Evolutionary conservation across 2,113 vertebrate genomes (phyloP), one percentile per base, ranked within the genome.

Genomic region (Girardinichthys multiradiatus): DNA sequence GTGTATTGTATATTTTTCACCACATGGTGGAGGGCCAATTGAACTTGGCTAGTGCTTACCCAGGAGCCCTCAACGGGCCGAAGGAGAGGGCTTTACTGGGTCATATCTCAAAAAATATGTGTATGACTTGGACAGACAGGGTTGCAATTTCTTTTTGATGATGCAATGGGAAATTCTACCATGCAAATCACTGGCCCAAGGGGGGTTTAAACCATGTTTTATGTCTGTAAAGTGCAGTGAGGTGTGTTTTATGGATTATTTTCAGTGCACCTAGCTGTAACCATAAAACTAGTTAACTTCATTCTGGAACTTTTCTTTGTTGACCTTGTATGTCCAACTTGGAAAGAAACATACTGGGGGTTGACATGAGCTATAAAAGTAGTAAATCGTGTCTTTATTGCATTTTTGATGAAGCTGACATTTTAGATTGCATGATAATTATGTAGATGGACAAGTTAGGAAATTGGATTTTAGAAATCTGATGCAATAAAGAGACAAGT

Each of bases 181-280:
- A 76, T 83, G 74, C 74, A 79, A 75, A 10, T 74, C 77, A 80
- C 27, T 66, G 61, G 74, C 81, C 79, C 66, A 21, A 31, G 59
- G 71, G 77, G 60, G 73, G 63, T 81, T 69, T 71, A 70, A 72
- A 54, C 31, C 51, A 45, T 70, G 72, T 71, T 81, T 83, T 79
- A 86, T 82, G 59, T 83, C 72, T 57, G 77, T 86, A 76, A 87
- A 86, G 13, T 68, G 71, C 77, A 86, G 51, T 37, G 74, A 76
- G 29, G 74, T 78, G 67, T 74, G 81, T 81, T 87, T 88, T 83
- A 90, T 87, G 72, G 54, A 57, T 80, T 87, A 76, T 80, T 83
- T 84, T 81, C 30, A 51, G 72, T 79, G 66, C 80, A 74, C 62
- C 62, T 54, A 31, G 73, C 68, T 68, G 78, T 85, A 76, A 87